Evolutionary conservation across 2,113 vertebrate species (phyloP), one percentile per base, ranked within the genome.

Genomic region (Larimichthys crocea): DNA sequence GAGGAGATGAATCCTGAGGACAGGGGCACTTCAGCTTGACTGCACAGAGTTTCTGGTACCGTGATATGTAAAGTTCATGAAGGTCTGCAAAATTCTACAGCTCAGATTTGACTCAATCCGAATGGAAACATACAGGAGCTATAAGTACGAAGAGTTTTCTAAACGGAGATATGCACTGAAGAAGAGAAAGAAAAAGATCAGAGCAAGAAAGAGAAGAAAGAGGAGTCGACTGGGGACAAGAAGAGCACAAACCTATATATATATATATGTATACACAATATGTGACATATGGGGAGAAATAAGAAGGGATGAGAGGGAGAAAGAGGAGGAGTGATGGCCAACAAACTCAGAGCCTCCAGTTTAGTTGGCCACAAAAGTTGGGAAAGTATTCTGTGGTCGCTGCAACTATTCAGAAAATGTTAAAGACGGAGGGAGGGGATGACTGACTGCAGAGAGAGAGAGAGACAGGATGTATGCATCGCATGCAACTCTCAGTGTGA

Each of bases 321-420:
- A 22, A 17, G 48, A 63, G 49, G 62, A 61, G 56, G 55, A 82
- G 74, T 44, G 75, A 72, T 64, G 76, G 65, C 7, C 81, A 83
- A 92, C 67, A 77, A 85, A 88, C 81, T 80, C 80, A 62, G 88
- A 92, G 91, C 86, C 91, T 93, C 85, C 82, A 83, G 83, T 91
- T 90, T 17, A 80, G 83, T 88, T 81, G 40, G 90, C 95, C 94
- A 88, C 94, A 94, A 90, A 93, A 93, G 89, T 91, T 93, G 92
- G 92, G 93, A 91, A 95, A 92, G 90, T 91, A 92, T 95, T 94
- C 77, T 94, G 95, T 94, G 95, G 94, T 94, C 62, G 49, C 83
- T 82, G 80, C 87, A 94, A 88, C 87, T 94, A 95, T 95, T 94
- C 90, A 67, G 93, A 95, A 94, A 92, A 95, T 95, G 94, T 94